Base-by-base conservation (phyloP, 2,888 invertebrate genomes). In the Ditula angustiorana region DNA sequence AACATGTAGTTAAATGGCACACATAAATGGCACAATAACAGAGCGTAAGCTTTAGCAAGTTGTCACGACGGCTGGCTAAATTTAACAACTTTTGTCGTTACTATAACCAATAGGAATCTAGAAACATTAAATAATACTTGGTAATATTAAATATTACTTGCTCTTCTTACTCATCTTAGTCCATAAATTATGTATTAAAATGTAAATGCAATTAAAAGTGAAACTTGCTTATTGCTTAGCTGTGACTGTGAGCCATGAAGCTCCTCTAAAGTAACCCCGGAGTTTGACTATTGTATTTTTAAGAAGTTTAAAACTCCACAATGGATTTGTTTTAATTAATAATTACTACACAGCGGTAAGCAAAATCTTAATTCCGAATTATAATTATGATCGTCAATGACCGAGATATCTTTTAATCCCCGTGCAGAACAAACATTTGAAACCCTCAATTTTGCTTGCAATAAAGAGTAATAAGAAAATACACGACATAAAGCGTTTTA, bases 181-280 rank as follows among this genome's bases (percentile, higher is more conserved):
- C 60, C 13, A 41, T 60, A 50, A 60, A 50, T 60, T 30, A 52
- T 60, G 49, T 50, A 49, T 59, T 19, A 59, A 37, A 59, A 59
- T 59, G 30, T 41, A 41, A 41, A 60, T 28, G 50, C 28, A 50
- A 52, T 50, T 50, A 49, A 59, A 30, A 47, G 35, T 16, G 47
- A 58, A 58, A 50, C 60, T 60, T 33, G 13, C 7, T 7, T 49
- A 24, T 44, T 11, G 5, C 23, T 5, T 8, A 41, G 19, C 41
- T 41, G 41, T 41, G 19, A 41, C 41, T 41, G 41, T 41, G 19
- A 41, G 41, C 41, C 41, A 4, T 41, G 19, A 41, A 41, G 41
- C 37, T 37, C 16, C 1, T 7, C 13, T n/a, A 13, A 37, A 41
- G 10, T 19, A 19, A 41, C 41, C 10, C 41, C 10, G 41, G 0